Evolutionary conservation across 2,113 vertebrate species (phyloP).

Genomic region (Planiliza haematocheilus): DNA sequence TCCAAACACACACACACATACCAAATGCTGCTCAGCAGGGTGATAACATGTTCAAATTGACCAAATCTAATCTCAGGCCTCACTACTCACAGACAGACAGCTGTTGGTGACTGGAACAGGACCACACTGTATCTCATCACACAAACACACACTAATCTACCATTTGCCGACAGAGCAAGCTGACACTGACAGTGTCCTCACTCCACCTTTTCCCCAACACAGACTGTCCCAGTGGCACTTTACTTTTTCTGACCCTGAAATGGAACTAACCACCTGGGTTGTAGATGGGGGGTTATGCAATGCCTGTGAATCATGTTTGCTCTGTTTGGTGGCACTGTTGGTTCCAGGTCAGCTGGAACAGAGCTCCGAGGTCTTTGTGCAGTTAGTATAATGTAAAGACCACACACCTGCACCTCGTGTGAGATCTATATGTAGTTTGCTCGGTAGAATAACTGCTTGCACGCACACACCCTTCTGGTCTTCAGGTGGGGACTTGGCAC

Average conservation of each 20-base stretch:
- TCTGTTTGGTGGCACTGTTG: slow-evolving; percentile 37
- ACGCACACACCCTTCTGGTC: slow-evolving; percentile 27
- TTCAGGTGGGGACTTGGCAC: slow-evolving; percentile 13
- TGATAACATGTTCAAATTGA: slow-evolving; percentile 50
- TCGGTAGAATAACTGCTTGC: slow-evolving; percentile 4
- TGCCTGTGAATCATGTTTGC: slow-evolving; percentile 23
- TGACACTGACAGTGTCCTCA: slow-evolving; percentile 3
- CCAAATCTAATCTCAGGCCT: slow-evolving; percentile 61
- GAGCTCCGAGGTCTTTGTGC: slow-evolving; percentile 9
- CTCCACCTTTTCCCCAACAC: neutral
- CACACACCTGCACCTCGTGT: slow-evolving; percentile 30
- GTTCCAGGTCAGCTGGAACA: slow-evolving; percentile 45
- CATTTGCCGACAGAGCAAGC: neutral
- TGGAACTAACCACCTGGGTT: slow-evolving; percentile 28
- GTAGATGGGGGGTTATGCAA: neutral
- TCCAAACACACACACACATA: neutral
- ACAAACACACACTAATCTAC: neutral
- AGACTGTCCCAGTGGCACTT: neutral
- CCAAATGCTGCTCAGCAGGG: slow-evolving; percentile 29
- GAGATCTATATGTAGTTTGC: slow-evolving; percentile 9
- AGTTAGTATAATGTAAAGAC: slow-evolving; percentile 31
- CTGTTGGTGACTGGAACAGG: slow-evolving; percentile 38
- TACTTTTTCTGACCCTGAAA: neutral
- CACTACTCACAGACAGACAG: slow-evolving; percentile 43
- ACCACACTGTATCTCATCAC: neutral